A percentile compares a stretch with the other conserved stretches of the same genome.
These are phyloP conservation scores for Urophycis tenuis DNA, from an alignment of 2,797 vertebrate species.

Conservation along the genomic window DNA sequence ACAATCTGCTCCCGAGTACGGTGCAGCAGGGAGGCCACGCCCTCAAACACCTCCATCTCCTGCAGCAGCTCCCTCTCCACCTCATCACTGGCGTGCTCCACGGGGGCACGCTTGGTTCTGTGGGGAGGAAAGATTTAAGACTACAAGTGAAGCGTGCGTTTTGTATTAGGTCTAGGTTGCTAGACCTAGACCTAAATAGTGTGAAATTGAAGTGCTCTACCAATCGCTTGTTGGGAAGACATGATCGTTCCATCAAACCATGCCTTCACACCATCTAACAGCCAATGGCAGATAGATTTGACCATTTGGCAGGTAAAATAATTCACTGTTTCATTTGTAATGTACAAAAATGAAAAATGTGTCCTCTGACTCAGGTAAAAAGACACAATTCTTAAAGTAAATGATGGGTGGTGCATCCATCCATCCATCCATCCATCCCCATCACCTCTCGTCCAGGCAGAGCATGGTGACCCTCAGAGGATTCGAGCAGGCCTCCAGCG, in stretches of 20 bases:
- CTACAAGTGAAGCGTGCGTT: no score
- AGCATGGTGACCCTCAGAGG: constrained; percentile 68
- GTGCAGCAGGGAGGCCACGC: constrained; percentile 69
- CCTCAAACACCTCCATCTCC: constrained; percentile 74
- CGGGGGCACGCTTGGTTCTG: constrained; percentile 74
- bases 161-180: no score
- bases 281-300: no score
- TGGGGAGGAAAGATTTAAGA: neutral
- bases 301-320: no score
- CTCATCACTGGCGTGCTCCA: constrained; percentile 76
- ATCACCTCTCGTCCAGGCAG: constrained; percentile 82
- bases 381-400: neutral
- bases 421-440: neutral
- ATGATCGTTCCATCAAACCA: no score
- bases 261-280: no score
- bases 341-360: no score
- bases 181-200: no score
- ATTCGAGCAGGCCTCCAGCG: constrained; percentile 71
- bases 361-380: no score
- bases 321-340: neutral
- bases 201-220: no score
- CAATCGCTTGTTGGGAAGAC: no score
- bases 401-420: neutral
- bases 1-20: constrained; percentile 73
- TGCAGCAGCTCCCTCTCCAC: constrained; percentile 79